These are phyloP conservation scores for Drosophila navojoa DNA, from an alignment of 1,140 invertebrate species.

Conservation along the genomic window DNA sequence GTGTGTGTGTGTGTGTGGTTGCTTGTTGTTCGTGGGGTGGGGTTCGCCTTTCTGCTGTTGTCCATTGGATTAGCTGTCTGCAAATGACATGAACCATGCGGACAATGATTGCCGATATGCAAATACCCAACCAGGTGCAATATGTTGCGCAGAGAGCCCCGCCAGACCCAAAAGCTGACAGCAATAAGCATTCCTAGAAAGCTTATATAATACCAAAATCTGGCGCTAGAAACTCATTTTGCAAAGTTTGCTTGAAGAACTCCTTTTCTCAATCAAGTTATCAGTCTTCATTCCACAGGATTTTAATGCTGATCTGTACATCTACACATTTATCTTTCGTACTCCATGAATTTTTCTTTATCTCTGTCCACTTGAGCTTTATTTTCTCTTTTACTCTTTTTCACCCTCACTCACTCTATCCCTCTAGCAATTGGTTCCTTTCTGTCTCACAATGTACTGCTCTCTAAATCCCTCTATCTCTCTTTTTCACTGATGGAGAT, in stretches of 20 bases:
- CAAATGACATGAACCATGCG: slow-evolving; percentile 48
- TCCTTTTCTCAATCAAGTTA: too few species aligned
- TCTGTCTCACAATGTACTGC: too few species aligned
- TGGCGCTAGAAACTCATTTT: neutral
- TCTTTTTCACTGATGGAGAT: too few species aligned
- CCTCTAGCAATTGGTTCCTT: too few species aligned
- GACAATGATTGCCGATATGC: slow-evolving; percentile 51
- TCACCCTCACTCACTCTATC: neutral
- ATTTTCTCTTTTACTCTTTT: neutral
- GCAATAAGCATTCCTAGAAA: slow-evolving; percentile 24
- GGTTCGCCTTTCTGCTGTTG: slow-evolving; percentile 37
- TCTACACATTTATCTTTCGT: neutral
- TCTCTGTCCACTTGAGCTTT: too few species aligned
- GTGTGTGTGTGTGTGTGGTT: slow-evolving; percentile 9
- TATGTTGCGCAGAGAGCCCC: neutral
- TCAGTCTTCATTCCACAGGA: too few species aligned
- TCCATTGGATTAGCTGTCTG: slow-evolving; percentile 41
- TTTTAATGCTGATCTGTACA: neutral
- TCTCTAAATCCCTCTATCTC: too few species aligned
- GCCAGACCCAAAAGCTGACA: slow-evolving; percentile 14
- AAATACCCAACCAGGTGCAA: slow-evolving; percentile 44
- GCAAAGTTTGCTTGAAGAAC: too few species aligned
- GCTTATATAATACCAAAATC: slow-evolving; percentile 16
- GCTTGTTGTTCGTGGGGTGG: slow-evolving; percentile 40
- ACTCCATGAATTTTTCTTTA: too few species aligned